Conservation (phyloP, 2,113 vertebrate species). For the Barbus barbus region DNA sequence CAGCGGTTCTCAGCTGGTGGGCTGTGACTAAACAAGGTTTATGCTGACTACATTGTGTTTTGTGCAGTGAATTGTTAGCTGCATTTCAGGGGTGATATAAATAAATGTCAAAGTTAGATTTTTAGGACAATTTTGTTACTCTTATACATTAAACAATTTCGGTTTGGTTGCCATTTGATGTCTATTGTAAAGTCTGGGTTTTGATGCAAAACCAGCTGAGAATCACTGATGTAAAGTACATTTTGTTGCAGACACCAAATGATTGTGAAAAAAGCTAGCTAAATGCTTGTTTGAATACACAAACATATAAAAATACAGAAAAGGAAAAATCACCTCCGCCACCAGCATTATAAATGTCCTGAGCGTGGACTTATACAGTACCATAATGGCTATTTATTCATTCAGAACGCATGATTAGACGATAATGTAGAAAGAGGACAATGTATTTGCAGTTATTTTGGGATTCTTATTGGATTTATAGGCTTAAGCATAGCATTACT, state of each 20-base stretch:
- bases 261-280: not conserved
- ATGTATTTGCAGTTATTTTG: not conserved
- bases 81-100: not conserved
- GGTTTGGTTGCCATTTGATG: not conserved
- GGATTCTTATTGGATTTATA: not conserved
- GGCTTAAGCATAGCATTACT: not conserved
- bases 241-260: not conserved
- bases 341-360: not conserved
- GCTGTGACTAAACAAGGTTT: not conserved
- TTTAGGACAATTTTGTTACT: not conserved
- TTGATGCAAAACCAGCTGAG: not conserved
- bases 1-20: not conserved
- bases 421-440: not conserved
- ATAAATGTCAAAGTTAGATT: not conserved
- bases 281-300: not conserved
- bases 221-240: not conserved
- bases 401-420: not conserved
- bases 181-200: not conserved
- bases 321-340: not conserved
- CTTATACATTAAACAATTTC: not conserved
- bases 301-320: not conserved
- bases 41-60: not conserved
- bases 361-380: not conserved
- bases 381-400: not conserved
- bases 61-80: not conserved